phyloP scores from a whole-genome alignment of 1,140 invertebrate species.

The Drosophila tani region DNA sequence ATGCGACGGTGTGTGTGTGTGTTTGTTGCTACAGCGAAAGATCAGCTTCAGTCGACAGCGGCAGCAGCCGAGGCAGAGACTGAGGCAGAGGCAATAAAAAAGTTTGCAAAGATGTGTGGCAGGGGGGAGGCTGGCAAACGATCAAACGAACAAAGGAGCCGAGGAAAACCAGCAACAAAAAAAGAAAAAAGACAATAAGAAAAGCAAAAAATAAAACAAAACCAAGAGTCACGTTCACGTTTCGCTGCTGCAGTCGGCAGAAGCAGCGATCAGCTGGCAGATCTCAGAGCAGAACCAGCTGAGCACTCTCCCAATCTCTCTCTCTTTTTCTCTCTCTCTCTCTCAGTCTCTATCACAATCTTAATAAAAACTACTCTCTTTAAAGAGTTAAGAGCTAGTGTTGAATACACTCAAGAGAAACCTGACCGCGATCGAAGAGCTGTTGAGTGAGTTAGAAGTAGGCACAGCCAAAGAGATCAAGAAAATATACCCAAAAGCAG shows the following conservation, averaged over 20 bases:
- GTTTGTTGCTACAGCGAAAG: conserved; percentile 44
- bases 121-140: conserved; percentile 45
- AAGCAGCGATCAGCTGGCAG: conserved; percentile 45
- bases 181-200: conserved; percentile 19
- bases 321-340: neutral
- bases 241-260: conserved; percentile 46
- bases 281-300: conserved; percentile 29
- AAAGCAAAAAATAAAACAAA: conserved; percentile 28
- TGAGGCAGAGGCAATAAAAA: conserved; percentile 44
- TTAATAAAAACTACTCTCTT: too few relatives aligned
- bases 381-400: neutral
- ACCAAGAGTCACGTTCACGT: conserved; percentile 60
- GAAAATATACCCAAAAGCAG: neutral
- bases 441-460: neutral
- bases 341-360: too few relatives aligned
- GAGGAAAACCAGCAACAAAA: conserved; percentile 19
- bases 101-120: conserved; percentile 40
- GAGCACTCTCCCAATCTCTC: neutral
- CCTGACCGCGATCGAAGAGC: neutral
- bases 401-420: neutral
- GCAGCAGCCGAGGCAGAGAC: conserved; percentile 6
- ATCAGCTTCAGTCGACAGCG: conserved; percentile 5
- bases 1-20: conserved; percentile 19
- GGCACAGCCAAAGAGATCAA: neutral
- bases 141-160: conserved; percentile 66